A percentile compares a stretch with the other conserved stretches of the same genome.
These are phyloP conservation scores for Galaxias olidus DNA, from an alignment of 2,797 vertebrate species.

Conservation along the genomic window DNA sequence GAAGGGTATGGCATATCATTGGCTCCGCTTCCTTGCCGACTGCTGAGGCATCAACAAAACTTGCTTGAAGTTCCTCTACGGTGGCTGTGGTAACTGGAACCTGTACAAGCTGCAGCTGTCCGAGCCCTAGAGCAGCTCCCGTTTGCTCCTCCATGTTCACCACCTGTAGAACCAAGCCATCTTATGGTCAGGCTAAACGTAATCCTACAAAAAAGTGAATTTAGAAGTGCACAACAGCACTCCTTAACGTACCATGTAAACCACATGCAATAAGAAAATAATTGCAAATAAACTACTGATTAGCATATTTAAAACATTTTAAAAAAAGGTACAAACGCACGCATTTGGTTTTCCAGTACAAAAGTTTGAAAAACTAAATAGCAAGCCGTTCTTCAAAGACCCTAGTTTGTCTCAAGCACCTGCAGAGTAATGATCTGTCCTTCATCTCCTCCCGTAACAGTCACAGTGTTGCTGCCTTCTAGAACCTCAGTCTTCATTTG, in stretches of 20 bases:
- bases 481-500: slow-evolving; percentile 98
- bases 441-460: slow-evolving; percentile 91
- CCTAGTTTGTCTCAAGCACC: slow-evolving; percentile 6
- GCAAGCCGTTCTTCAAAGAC: too few species aligned
- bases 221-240: too few species aligned
- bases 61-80: slow-evolving; percentile 91
- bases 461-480: slow-evolving; percentile 79
- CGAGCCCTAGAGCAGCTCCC: slow-evolving; percentile 82
- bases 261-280: too few species aligned
- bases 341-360: too few species aligned
- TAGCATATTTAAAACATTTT: too few species aligned
- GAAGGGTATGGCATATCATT: slow-evolving; percentile 96
- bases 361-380: too few species aligned
- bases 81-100: slow-evolving; percentile 89
- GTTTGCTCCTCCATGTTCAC: slow-evolving; percentile 98
- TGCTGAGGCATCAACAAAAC: slow-evolving; percentile 81
- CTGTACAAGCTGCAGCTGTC: slow-evolving; percentile 95
- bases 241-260: too few species aligned
- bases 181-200: not conserved
- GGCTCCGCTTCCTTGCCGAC: slow-evolving; percentile 89
- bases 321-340: too few species aligned
- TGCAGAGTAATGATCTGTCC: slow-evolving; percentile 96
- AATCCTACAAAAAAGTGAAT: not conserved
- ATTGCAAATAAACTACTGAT: too few species aligned
- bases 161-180: slow-evolving; percentile 71